Conservation (phyloP, 2,888 invertebrate species). For the Hirtodrosophila cameraria region DNA sequence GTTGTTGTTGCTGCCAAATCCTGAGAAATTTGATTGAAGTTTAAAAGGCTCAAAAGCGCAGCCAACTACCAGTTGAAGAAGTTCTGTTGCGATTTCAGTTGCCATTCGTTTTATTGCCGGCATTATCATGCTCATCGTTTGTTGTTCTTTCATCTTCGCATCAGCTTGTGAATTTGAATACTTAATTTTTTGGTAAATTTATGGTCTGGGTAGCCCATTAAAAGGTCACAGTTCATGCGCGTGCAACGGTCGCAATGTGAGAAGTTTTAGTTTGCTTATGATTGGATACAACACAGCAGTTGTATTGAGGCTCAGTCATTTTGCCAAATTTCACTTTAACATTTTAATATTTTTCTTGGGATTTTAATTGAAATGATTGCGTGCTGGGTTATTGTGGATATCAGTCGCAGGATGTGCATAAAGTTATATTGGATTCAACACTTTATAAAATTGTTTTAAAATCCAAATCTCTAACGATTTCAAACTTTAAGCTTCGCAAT, state of each 20-base stretch:
- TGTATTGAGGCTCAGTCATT: neutral
- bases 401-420: too few species aligned
- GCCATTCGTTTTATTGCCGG: conserved; percentile 78
- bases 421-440: too few species aligned
- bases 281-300: conserved; percentile 1
- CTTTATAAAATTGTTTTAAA: too few species aligned
- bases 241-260: conserved; percentile 54
- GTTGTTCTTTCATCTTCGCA: conserved; percentile 51
- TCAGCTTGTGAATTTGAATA: conserved; percentile 68
- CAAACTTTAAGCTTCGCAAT: too few species aligned
- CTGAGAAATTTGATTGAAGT: conserved; percentile 78
- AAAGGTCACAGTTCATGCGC: conserved; percentile 68
- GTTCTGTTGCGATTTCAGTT: conserved; percentile 61
- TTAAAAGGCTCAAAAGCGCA: conserved; percentile 74
- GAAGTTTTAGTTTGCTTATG: conserved; percentile 31
- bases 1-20: conserved; percentile 45
- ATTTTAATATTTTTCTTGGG: neutral
- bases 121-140: conserved; percentile 63
- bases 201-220: conserved; percentile 16
- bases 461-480: too few species aligned
- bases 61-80: conserved; percentile 69
- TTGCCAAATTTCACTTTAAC: conserved; percentile 7
- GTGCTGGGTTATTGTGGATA: too few species aligned
- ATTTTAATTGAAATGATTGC: conserved; percentile 16
- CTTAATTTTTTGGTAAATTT: conserved; percentile 53